Conservation (phyloP, 2,797 vertebrate genomes). For the Austrolebias charrua region DNA sequence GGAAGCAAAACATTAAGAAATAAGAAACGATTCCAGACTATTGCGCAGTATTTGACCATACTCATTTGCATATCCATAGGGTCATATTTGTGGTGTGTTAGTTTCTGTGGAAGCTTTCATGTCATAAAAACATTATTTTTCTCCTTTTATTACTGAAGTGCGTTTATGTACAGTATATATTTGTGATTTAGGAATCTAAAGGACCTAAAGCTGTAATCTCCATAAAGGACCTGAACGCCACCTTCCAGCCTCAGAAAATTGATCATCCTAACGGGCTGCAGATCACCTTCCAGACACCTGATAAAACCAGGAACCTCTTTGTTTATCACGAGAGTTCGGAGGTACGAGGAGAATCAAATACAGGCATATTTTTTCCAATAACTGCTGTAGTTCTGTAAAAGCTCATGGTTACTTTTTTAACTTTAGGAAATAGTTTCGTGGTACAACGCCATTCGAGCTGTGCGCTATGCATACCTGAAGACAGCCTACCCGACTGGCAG, state of each 20-base stretch:
- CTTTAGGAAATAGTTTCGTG: constrained; percentile 91
- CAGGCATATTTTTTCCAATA: background rate
- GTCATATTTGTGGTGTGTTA: too few species aligned
- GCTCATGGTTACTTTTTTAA: constrained; percentile 23
- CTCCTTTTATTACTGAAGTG: background rate
- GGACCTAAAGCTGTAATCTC: constrained; percentile 86
- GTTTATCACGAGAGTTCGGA: constrained; percentile 88
- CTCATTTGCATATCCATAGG: too few species aligned
- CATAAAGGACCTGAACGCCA: constrained; percentile 87
- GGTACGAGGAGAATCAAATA: constrained; percentile 65
- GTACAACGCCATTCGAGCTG: constrained; percentile 90
- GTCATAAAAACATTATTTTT: too few species aligned
- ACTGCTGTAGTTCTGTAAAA: background rate
- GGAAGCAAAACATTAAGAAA: too few species aligned
- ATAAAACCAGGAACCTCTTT: constrained; percentile 86
- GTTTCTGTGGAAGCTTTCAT: too few species aligned
- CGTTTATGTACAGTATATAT: too few species aligned
- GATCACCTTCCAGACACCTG: constrained; percentile 81
- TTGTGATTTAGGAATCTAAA: constrained; percentile 77
- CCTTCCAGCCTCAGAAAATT: constrained; percentile 91
- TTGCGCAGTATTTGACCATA: too few species aligned
- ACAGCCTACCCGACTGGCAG: constrained; percentile 83
- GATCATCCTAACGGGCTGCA: constrained; percentile 87
- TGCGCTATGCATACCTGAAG: constrained; percentile 88
- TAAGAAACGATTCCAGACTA: too few species aligned